phyloP scores from a whole-genome alignment of 1,140 invertebrate genomes.

The Panagrolaimus sp. region DNA sequence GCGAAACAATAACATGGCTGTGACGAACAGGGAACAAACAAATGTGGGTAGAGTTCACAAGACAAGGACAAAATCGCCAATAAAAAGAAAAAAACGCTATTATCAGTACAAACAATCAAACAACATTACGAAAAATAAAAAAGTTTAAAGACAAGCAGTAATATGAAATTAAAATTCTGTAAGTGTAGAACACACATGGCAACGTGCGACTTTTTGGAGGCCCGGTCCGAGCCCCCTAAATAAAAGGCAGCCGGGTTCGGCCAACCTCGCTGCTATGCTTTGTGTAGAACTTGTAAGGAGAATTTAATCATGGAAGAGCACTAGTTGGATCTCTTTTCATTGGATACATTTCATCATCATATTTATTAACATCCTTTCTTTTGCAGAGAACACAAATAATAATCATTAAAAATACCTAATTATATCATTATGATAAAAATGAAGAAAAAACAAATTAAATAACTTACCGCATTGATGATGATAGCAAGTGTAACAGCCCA shows the following conservation, averaged over 20 bases:
- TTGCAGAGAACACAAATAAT: constrained; percentile 1
- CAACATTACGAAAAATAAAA: too few relatives aligned
- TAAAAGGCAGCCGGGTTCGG: too few relatives aligned
- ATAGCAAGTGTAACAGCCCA: constrained; percentile 6
- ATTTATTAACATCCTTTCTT: not conserved
- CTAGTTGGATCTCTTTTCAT: not conserved
- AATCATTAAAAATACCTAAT: constrained; percentile 5
- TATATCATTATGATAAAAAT: not conserved
- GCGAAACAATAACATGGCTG: too few relatives aligned
- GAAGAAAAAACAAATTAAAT: not conserved
- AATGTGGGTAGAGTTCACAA: too few relatives aligned
- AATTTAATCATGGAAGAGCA: not conserved
- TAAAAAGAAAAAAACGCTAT: too few relatives aligned
- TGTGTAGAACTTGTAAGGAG: not conserved
- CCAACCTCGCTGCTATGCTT: too few relatives aligned
- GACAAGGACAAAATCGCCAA: too few relatives aligned
- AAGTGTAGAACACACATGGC: too few relatives aligned
- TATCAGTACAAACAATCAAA: too few relatives aligned
- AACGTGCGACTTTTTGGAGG: too few relatives aligned
- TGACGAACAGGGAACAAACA: too few relatives aligned
- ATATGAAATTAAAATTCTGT: constrained; percentile 5
- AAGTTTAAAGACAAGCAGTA: not conserved
- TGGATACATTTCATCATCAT: not conserved
- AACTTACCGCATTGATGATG: constrained; percentile 7
- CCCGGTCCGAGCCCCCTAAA: too few relatives aligned